Evolutionary conservation across 2,797 vertebrate species (phyloP).

Genomic region (Acanthurus tractus): DNA sequence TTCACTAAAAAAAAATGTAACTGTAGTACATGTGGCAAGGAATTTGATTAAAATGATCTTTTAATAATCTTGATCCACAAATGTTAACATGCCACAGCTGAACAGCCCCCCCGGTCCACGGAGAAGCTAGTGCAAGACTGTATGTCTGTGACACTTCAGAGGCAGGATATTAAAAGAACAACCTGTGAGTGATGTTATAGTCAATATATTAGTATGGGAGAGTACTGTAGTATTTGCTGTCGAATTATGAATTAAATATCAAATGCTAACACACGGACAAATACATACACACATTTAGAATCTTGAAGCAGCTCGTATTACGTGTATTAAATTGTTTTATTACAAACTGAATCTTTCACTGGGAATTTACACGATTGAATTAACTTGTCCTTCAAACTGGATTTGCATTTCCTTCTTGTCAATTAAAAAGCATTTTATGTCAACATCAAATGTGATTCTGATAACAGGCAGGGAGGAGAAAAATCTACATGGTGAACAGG

Average conservation of each 20-base stretch:
- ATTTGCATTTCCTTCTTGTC: slow-evolving; percentile 51
- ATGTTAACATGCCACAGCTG: not conserved
- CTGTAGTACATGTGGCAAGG: not conserved
- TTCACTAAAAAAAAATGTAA: not conserved
- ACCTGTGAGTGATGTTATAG: not conserved
- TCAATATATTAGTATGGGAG: not conserved
- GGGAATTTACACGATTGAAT: slow-evolving; percentile 48
- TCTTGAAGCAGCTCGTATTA: slow-evolving; percentile 13
- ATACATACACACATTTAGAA: not conserved
- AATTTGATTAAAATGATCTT: not conserved
- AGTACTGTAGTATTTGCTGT: not conserved
- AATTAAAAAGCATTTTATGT: slow-evolving; percentile 81
- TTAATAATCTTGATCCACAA: slow-evolving; percentile 7
- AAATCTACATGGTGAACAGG: slow-evolving; percentile 72
- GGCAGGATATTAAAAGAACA: not conserved
- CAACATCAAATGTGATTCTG: slow-evolving; percentile 83
- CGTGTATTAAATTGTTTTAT: slow-evolving; percentile 32
- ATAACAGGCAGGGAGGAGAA: slow-evolving; percentile 67
- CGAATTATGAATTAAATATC: not conserved
- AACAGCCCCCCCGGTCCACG: not conserved
- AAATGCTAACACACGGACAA: no score
- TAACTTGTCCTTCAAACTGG: slow-evolving; percentile 32
- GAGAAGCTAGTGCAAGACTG: not conserved
- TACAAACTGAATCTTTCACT: slow-evolving; percentile 19
- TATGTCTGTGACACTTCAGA: not conserved